Conservation (phyloP, 30 jellyfish, hydroid and myxozoan genomes). For the Turritopsis rubra region DNA sequence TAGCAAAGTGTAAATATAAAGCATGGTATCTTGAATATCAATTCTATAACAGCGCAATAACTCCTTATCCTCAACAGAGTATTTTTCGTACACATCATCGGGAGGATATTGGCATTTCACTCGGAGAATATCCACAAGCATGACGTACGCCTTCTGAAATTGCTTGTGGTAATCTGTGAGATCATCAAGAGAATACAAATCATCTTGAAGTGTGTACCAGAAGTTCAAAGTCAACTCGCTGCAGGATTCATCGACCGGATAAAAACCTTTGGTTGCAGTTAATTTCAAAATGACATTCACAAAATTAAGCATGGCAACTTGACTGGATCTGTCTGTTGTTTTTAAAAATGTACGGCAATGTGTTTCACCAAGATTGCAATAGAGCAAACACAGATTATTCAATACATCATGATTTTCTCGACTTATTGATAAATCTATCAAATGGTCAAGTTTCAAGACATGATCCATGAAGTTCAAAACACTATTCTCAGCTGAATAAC, state of each 20-base stretch:
- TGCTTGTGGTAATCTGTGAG: constrained; percentile 41
- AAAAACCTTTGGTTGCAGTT: constrained; percentile 50
- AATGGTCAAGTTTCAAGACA: constrained; percentile 36
- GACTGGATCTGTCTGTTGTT: constrained; percentile 48
- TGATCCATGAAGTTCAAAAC: constrained; percentile 40
- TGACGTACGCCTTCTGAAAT: constrained; percentile 47
- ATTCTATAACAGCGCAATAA: constrained; percentile 69
- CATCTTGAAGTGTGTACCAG: constrained; percentile 82
- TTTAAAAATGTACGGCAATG: constrained; percentile 46
- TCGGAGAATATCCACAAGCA: constrained; percentile 45
- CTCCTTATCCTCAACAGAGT: constrained; percentile 64
- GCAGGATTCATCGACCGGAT: constrained; percentile 76
- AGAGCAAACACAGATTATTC: constrained; percentile 44
- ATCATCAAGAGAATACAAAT: constrained; percentile 37
- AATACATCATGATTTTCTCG: constrained; percentile 35
- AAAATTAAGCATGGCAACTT: constrained; percentile 39
- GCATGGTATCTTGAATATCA: constrained; percentile 77
- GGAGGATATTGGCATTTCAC: constrained; percentile 57
- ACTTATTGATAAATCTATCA: constrained; percentile 31
- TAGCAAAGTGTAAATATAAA: constrained; percentile 50
- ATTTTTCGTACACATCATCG: constrained; percentile 30
- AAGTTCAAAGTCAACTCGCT: constrained; percentile 76
- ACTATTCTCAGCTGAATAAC: constrained; percentile 56
- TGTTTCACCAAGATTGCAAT: constrained; percentile 58
- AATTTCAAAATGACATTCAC: constrained; percentile 42